Evolutionary conservation across 53 echinoderm and acorn worm species (phyloP), one percentile per base, ranked within the genome.

Genomic region (Astropecten irregularis): DNA sequence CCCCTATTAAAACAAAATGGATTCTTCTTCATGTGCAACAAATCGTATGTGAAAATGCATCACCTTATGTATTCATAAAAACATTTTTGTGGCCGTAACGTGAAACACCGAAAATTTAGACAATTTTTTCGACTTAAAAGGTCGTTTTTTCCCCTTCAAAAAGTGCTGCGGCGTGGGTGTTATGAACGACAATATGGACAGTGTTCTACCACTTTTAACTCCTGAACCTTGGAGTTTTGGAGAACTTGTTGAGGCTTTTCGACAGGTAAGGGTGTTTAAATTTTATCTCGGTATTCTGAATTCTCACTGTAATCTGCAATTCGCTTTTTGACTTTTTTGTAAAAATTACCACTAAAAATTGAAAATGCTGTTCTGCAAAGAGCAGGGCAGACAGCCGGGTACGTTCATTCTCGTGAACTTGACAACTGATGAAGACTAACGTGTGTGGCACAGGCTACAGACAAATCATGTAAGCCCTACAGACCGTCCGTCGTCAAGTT

Each of bases 201-300:
- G 77, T 33, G 84, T 91, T 47, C 63, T 88, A 20, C 87, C 63
- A 55, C 77, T 89, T 40, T 71, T 91, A 2, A 89, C 85, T 83
- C 90, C 91, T 3, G 89, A 96, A 57, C 93, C 91, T 66, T 96
- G 96, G 96, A 89, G 82, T 38, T 96, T 93, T 69, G 93, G 84
- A 8, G 96, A 96, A 74, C 91, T 96, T 22, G 70, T 96, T 37
- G 91, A 94, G 66, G 96, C 96, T 4, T 91, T 96, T 49, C 84
- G 85, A 73, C 91, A 96, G 89, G 96, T 96, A 62, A 54, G 56
- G 3, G n/a, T 50, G 14, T 18, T 35, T 26, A 18, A 18, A 0
- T 4, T 14, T 29, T 33, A n/a, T 64, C 22, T 32, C 36, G 0
- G 22, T 46, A 42, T 39, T 23, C 10, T 34, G 23, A 30, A 33